Conservation (phyloP, 1,140 invertebrate genomes). For the Drosophila prosaltans region DNA sequence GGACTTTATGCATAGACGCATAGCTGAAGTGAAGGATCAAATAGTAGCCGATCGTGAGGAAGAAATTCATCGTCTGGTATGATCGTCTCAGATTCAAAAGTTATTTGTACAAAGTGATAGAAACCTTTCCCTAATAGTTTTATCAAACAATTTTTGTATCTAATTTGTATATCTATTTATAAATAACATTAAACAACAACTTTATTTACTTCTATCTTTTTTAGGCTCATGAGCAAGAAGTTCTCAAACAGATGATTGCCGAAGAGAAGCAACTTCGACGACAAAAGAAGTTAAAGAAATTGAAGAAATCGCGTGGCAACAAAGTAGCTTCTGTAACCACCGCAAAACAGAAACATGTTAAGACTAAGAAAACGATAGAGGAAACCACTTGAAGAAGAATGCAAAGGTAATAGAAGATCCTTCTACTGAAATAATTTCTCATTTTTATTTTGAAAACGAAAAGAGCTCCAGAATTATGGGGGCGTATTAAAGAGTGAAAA, state of each 20-base stretch:
- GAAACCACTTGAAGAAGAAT: neutral
- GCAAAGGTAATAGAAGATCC: neutral
- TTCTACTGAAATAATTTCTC: neutral
- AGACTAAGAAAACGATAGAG: neutral
- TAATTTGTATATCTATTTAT: too few relatives aligned
- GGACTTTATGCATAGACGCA: constrained; percentile 17
- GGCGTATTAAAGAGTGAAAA: neutral
- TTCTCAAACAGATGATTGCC: neutral
- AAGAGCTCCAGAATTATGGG: neutral
- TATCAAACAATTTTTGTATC: too few relatives aligned
- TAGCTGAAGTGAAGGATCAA: constrained; percentile 16
- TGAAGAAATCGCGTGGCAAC: too few relatives aligned
- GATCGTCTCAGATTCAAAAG: too few relatives aligned
- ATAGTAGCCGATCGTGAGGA: neutral
- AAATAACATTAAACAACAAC: neutral
- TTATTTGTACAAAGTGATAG: too few relatives aligned
- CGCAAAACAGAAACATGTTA: neutral
- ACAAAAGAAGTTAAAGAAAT: neutral
- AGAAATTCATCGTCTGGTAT: neutral
- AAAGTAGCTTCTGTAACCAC: neutral
- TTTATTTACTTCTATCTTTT: neutral
- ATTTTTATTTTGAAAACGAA: neutral
- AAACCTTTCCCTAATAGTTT: too few relatives aligned
- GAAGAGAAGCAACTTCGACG: neutral
- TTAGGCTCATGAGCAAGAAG: constrained; percentile 7